Evolutionary conservation across 2,797 vertebrate genomes (phyloP), one percentile per base, ranked within the genome.

Genomic region (Hapalemur alaotrensis): DNA sequence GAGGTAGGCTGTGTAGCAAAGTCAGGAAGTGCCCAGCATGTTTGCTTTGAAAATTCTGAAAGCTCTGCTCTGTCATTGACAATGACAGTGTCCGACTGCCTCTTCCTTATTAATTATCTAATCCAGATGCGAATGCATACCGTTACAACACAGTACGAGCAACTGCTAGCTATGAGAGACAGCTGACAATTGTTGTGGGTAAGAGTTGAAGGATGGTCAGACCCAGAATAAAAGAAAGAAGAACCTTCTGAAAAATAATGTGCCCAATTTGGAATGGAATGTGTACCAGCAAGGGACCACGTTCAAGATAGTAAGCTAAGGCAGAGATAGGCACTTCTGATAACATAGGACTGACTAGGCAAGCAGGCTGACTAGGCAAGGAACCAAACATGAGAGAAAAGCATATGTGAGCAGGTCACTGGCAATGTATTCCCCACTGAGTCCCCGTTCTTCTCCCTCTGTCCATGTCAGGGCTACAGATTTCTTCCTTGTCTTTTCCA

Each of bases 391-490:
- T 22, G 48, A 84, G 28, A 90, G 22, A 73, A 67, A 85, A 91
- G 5, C 14, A 78, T 52, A 12, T 25, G 8, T 22, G 4, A 91
- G 23, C 23, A 78, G 32, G 54, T 41, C 3, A 1, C 20, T 30
- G 4, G 14, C 7, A 1, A 25, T 17, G 57, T 6, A 17, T 7
- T 1, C 9, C 7, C 7, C 22, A 30, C 0, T 0, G 38, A 95
- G 11, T 67, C 67, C 5, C 0, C 3, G 1, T 23, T 93, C 22
- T 73, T 8, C 1, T 32, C 32, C 25, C 20, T 88, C 14, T 67
- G 15, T 48, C 20, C 25, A 63, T 25, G 48, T 57, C 12, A 72
- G n/a, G 43, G 18, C 30, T 35, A 75, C 41, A 32, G 8, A 61
- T 65, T 63, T 91, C 5, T 89, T 35, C 22, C 30, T 79, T 73